Evolutionary conservation across 2,888 invertebrate species (phyloP).

Genomic region (Onchidella celtica): DNA sequence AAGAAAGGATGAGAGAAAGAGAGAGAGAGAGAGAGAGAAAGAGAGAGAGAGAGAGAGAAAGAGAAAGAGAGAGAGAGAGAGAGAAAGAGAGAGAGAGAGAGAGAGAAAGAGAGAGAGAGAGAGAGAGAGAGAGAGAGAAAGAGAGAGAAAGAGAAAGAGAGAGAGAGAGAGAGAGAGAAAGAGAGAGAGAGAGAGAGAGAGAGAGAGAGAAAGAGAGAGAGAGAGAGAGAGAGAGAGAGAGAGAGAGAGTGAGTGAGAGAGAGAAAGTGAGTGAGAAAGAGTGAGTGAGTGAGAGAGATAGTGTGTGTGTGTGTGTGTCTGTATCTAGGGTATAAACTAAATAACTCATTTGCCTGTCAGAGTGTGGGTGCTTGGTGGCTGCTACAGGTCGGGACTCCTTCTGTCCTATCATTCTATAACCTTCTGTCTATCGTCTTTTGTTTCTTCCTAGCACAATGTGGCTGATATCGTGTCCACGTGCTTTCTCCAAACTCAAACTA

Average conservation of each 20-base stretch:
- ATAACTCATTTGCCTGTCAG: no score
- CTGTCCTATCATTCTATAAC: no score
- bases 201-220: neutral
- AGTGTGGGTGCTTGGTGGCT: no score
- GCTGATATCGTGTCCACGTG: no score
- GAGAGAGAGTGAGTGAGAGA: neutral
- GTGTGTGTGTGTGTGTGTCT: neutral
- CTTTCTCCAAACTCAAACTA: no score
- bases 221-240: constrained; percentile 1
- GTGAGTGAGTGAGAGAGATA: neutral
- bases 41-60: neutral
- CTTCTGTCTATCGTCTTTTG: no score
- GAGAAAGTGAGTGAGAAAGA: constrained; percentile 14
- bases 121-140: neutral
- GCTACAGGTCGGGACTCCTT: no score
- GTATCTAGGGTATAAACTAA: no score
- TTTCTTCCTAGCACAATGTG: no score
- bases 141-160: neutral
- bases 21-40: neutral
- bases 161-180: neutral
- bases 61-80: neutral
- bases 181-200: neutral
- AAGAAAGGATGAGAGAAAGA: neutral
- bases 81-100: neutral
- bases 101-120: neutral